phyloP scores from a whole-genome alignment of 2,888 invertebrate species.

The Ferdinandea cuprea region DNA sequence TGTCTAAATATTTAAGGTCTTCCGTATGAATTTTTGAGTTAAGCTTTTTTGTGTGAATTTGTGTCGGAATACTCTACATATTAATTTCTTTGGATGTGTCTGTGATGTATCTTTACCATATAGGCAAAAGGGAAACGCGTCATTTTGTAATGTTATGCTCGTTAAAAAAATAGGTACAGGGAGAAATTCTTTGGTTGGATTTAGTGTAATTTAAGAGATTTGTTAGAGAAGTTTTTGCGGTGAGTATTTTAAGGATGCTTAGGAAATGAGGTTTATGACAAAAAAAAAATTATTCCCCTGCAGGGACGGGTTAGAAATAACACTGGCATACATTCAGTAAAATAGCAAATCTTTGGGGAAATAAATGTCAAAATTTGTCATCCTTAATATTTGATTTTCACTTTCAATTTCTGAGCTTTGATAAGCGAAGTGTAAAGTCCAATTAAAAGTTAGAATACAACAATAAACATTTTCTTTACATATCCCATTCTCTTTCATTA shows the following conservation, averaged over 20 bases:
- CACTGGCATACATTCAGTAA: too few relatives aligned
- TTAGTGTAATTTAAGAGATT: slow-evolving; percentile 4
- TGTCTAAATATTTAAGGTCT: neutral
- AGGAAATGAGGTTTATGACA: neutral
- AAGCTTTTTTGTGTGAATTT: neutral
- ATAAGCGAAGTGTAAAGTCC: too few relatives aligned
- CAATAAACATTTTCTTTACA: too few relatives aligned
- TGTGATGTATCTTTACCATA: slow-evolving; percentile 7
- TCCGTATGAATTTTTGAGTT: neutral
- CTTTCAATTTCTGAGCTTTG: too few relatives aligned
- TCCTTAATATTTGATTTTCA: too few relatives aligned
- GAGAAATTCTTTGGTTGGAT: neutral
- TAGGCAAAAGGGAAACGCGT: neutral
- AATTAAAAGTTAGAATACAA: too few relatives aligned
- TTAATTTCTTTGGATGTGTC: slow-evolving; percentile 9
- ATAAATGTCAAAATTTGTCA: too few relatives aligned
- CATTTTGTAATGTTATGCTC: neutral
- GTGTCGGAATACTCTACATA: neutral
- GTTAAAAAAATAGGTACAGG: neutral
- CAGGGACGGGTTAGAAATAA: too few relatives aligned
- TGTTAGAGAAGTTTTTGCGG: neutral
- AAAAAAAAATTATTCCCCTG: neutral
- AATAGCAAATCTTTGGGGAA: too few relatives aligned
- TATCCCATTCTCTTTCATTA: too few relatives aligned
- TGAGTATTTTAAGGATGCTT: neutral